phyloP scores from a whole-genome alignment of 30 jellyfish, hydroid and myxozoan genomes.

The Rhopilema esculentum region DNA sequence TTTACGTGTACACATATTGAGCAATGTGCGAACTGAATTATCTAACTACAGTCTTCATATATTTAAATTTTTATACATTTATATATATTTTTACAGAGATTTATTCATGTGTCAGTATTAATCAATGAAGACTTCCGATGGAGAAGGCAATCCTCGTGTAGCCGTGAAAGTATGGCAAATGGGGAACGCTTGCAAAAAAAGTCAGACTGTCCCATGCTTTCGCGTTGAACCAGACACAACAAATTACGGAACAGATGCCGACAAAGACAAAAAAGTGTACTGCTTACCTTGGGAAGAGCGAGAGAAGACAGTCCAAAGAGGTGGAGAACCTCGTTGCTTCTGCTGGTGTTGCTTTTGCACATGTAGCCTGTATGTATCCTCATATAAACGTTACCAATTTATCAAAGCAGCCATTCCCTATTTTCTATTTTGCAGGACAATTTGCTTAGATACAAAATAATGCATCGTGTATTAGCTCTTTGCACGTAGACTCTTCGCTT shows the following conservation, averaged over 20 bases:
- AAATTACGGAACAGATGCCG: not conserved
- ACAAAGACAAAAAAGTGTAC: conserved; percentile 26
- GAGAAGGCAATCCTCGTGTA: not conserved
- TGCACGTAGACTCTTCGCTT: too few species aligned
- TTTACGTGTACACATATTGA: too few species aligned
- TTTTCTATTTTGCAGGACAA: too few species aligned
- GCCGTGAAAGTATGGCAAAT: conserved; percentile 41
- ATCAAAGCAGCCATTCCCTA: too few species aligned
- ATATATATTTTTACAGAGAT: not conserved
- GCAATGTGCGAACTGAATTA: too few species aligned
- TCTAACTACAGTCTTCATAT: too few species aligned
- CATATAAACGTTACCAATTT: too few species aligned
- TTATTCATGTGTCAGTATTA: not conserved
- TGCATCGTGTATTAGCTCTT: too few species aligned
- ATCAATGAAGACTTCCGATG: not conserved
- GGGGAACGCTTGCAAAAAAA: conserved; percentile 34
- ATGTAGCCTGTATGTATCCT: conserved; percentile 33
- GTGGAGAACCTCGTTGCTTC: conserved; percentile 56
- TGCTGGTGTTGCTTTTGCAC: conserved; percentile 80
- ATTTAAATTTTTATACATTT: too few species aligned
- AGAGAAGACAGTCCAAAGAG: not conserved
- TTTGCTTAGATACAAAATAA: too few species aligned
- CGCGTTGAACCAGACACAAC: conserved; percentile 53
- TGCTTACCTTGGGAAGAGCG: conserved; percentile 64
- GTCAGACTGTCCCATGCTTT: conserved; percentile 42